Conservation (phyloP, 92 coral and sea anemone species). For the Palythoa grandis region DNA sequence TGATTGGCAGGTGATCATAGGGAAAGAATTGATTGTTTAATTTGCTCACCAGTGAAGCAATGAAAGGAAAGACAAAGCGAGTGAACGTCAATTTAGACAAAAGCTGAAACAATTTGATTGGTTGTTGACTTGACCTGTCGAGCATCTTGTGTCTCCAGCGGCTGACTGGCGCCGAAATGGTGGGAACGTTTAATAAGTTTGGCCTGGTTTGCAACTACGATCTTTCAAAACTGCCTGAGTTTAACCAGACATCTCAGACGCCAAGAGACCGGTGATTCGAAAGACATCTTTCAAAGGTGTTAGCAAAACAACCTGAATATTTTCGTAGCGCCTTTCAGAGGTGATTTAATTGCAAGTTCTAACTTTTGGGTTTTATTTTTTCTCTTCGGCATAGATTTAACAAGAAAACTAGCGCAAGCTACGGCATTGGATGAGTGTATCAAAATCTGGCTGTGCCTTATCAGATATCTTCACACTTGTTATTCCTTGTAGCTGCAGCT, state of each 20-base stretch:
- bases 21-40: slow-evolving; percentile 87
- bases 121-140: slow-evolving; percentile 82
- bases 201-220: slow-evolving; percentile 87
- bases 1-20: slow-evolving; percentile 83
- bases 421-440: slow-evolving; percentile 24
- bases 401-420: neutral
- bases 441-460: slow-evolving; percentile 61
- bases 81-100: slow-evolving; percentile 73
- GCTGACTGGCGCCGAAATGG: slow-evolving; percentile 92
- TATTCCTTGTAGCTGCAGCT: slow-evolving; percentile 77
- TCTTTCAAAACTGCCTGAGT: slow-evolving; percentile 91
- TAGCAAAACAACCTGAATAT: slow-evolving; percentile 66
- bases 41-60: slow-evolving; percentile 88
- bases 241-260: slow-evolving; percentile 87
- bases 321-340: slow-evolving; percentile 54
- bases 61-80: slow-evolving; percentile 72
- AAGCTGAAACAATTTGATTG: slow-evolving; percentile 68
- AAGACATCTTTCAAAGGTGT: slow-evolving; percentile 51
- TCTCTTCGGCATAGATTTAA: slow-evolving; percentile 28
- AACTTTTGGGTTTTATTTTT: slow-evolving; percentile 10
- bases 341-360: slow-evolving; percentile 21
- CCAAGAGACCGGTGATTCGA: slow-evolving; percentile 62
- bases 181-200: slow-evolving; percentile 76
- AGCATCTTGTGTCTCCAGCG: slow-evolving; percentile 70
- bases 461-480: slow-evolving; percentile 75